Evolutionary conservation across 2,888 invertebrate genomes (phyloP), one percentile per base, ranked within the genome.

Genomic region (Amblyjoppa fuscipennis): DNA sequence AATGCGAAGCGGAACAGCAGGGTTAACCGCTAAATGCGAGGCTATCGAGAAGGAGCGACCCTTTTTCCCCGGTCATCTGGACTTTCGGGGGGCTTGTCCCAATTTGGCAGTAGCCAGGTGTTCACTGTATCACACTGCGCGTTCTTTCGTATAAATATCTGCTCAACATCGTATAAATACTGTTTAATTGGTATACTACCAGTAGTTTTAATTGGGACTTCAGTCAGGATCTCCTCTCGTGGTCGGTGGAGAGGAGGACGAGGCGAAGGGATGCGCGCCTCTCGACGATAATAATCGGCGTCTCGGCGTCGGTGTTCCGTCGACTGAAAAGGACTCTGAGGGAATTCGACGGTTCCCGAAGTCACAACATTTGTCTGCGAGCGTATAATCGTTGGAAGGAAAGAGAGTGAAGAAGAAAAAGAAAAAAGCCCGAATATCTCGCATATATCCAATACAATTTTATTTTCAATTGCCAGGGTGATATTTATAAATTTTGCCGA

Each of bases 81-180:
- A 45, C 66, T 41, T 77, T 64, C 53, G 20, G 7, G 31, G 53
- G 38, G 38, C 59, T 64, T 49, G 71, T 70, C 76, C 84, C 77
- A 84, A 84, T 84, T 84, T 77, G 77, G 64, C 81, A 73, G 76
- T 25, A 68, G 84, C 76, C 84, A 84, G 84, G 84, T 84, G 81
- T 74, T 74, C 81, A 28, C 78, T 16, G 68, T 78, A 69, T 66
- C 45, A 66, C 81, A 68, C 51, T 34, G 66, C 68, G 56, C 20
- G 68, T 59, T 77, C 51, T 77, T 81, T 45, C 56, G 64, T 51
- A 61, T 56, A 79, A 85, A 85, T 75, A 79, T 71, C 68, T 38
- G 70, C 38, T 20, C 41, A 75, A 71, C 78, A 66, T 66, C 56
- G 66, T 79, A 85, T 82, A 76, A 85, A 82, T 85, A 85, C 78